Evolutionary conservation across 2,888 invertebrate genomes (phyloP).

Genomic region (Thecophora atra): DNA sequence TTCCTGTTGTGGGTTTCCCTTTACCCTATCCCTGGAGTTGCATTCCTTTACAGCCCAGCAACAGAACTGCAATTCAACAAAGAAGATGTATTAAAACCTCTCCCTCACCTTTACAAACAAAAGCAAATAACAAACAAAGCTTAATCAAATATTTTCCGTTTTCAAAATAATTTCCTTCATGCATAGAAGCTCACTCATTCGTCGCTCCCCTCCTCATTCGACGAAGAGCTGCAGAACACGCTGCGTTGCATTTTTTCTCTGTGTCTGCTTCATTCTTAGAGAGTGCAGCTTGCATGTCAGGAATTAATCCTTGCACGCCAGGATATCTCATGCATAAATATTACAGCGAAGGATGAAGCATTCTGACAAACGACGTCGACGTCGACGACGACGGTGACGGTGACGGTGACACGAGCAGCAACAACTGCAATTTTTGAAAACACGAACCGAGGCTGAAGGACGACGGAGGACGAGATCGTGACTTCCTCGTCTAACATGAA

Average conservation of each 20-base stretch:
- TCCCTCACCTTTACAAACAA: constrained; percentile 1
- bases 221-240: background rate
- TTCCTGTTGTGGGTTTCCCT: background rate
- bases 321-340: constrained; percentile 30
- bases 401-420: background rate
- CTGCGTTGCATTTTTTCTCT: background rate
- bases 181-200: background rate
- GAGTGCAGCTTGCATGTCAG: constrained; percentile 29
- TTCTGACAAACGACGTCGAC: constrained; percentile 20
- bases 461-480: constrained; percentile 9
- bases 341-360: constrained; percentile 4
- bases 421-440: background rate
- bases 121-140: constrained; percentile 19
- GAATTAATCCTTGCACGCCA: constrained; percentile 33
- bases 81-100: background rate
- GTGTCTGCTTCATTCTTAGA: background rate
- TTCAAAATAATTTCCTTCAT: constrained; percentile 19
- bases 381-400: constrained; percentile 4
- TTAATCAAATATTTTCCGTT: constrained; percentile 33
- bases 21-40: background rate
- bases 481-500: constrained; percentile 29
- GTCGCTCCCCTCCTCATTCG: background rate
- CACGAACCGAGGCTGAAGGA: background rate
- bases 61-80: background rate
- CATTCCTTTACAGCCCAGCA: background rate